Percentiles rank a stretch among this genome's conserved stretches.
Conservation (phyloP, 37 sponge, comb jelly and placozoan genomes). For the Theonella swinhoei region DNA sequence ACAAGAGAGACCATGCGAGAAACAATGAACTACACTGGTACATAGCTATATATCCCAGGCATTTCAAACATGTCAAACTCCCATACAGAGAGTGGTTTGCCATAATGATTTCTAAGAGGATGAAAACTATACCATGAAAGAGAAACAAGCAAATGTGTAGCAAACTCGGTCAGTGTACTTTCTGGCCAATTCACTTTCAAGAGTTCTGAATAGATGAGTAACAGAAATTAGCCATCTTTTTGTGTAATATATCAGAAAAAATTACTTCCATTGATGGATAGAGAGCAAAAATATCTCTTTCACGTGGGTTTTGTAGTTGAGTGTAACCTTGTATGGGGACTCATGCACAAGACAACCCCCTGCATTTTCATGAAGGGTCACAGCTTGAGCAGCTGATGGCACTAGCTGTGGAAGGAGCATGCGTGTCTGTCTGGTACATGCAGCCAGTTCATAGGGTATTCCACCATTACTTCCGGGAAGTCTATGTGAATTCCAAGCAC, state of each 20-base stretch:
- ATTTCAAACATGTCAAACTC: no score
- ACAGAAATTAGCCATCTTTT: slow-evolving; percentile 6
- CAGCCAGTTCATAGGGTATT: background rate
- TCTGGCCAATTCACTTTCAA: no score
- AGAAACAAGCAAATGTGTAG: no score
- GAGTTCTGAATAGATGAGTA: background rate
- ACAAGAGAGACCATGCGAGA: no score
- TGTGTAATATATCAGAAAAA: slow-evolving; percentile 7
- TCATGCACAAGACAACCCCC: background rate
- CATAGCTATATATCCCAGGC: no score
- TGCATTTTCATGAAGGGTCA: background rate
- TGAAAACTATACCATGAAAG: no score
- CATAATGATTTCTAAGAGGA: no score
- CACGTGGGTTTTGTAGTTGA: slow-evolving; percentile 1
- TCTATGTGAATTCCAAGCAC: slow-evolving; percentile 60
- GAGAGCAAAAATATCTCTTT: slow-evolving; percentile 7
- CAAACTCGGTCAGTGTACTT: no score
- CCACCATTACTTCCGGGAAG: slow-evolving; percentile 18
- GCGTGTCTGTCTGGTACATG: background rate
- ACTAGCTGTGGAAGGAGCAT: background rate
- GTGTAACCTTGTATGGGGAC: no score
- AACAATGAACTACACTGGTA: no score
- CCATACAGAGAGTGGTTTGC: no score
- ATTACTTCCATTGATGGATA: slow-evolving; percentile 19
- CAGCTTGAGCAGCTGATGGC: background rate